Conservation (phyloP, 2,797 vertebrate genomes). For the Podarcis siculus region DNA sequence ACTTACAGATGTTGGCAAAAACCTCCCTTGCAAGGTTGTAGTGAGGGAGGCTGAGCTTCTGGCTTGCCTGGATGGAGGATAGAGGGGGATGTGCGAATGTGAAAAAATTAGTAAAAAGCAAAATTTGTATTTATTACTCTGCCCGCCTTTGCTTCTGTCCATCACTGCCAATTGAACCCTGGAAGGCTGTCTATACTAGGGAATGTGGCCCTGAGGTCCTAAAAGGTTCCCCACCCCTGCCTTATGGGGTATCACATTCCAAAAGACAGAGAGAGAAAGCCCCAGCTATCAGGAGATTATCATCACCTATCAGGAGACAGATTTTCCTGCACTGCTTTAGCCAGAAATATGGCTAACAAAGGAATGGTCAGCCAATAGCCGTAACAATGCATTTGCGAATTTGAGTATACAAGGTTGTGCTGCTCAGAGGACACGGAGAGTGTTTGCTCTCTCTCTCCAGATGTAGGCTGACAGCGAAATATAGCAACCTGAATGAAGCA, state of each 20-base stretch:
- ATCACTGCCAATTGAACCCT: too few species aligned
- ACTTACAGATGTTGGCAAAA: neutral
- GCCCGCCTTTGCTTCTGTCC: too few species aligned
- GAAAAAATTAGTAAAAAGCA: too few species aligned
- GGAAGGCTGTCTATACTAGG: too few species aligned
- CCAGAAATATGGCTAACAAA: neutral
- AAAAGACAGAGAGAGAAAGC: neutral
- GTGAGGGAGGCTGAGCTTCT: neutral
- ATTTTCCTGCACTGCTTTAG: neutral
- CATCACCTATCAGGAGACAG: neutral
- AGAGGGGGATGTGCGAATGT: too few species aligned
- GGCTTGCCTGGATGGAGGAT: too few species aligned
- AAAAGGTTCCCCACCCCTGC: neutral
- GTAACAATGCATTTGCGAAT: neutral
- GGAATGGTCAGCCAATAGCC: neutral
- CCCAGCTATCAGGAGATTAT: neutral
- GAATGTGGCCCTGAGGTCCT: too few species aligned
- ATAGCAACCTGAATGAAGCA: slow-evolving; percentile 7
- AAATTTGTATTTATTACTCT: too few species aligned
- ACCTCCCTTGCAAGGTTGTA: neutral
- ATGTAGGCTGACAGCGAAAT: slow-evolving; percentile 33
- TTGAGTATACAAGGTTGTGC: neutral
- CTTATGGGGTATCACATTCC: neutral
- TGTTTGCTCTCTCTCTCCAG: slow-evolving; percentile 13
- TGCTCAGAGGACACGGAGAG: neutral